Percentiles rank a stretch among this genome's conserved stretches.
These are phyloP conservation scores for Leucozona laternaria DNA, from an alignment of 2,888 invertebrate species.

Conservation along the genomic window DNA sequence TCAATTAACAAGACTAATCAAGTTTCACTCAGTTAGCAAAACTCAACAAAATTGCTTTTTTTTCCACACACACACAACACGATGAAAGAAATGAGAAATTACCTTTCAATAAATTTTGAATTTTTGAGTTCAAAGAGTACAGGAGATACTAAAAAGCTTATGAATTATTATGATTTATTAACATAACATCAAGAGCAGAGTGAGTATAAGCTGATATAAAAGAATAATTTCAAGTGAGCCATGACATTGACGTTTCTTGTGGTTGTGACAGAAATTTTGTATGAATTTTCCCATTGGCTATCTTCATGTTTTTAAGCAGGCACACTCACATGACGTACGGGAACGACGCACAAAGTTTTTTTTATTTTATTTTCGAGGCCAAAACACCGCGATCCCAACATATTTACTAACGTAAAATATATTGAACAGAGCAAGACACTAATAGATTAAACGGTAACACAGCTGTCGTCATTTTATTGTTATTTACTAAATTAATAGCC, in stretches of 20 bases:
- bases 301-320: neutral
- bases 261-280: slow-evolving; percentile 3
- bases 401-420: slow-evolving; percentile 27
- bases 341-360: too few species aligned
- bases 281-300: neutral
- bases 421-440: slow-evolving; percentile 27
- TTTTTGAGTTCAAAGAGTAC: neutral
- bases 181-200: neutral
- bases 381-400: slow-evolving; percentile 21
- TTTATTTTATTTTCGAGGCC: slow-evolving; percentile 34
- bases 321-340: slow-evolving; percentile 29
- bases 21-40: neutral
- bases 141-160: neutral
- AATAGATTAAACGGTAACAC: slow-evolving; percentile 30
- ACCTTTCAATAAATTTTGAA: slow-evolving; percentile 3
- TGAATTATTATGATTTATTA: slow-evolving; percentile 5
- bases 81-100: slow-evolving; percentile 7
- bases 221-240: slow-evolving; percentile 3
- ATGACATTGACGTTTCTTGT: slow-evolving; percentile 29
- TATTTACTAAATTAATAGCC: slow-evolving; percentile 33
- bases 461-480: slow-evolving; percentile 51
- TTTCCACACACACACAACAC: slow-evolving; percentile 2
- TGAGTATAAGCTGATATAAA: neutral
- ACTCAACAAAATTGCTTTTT: neutral
- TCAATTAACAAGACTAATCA: slow-evolving; percentile 1